Evolutionary conservation across 2,113 vertebrate species (phyloP).

Genomic region (Gallinago paraguaiae): DNA sequence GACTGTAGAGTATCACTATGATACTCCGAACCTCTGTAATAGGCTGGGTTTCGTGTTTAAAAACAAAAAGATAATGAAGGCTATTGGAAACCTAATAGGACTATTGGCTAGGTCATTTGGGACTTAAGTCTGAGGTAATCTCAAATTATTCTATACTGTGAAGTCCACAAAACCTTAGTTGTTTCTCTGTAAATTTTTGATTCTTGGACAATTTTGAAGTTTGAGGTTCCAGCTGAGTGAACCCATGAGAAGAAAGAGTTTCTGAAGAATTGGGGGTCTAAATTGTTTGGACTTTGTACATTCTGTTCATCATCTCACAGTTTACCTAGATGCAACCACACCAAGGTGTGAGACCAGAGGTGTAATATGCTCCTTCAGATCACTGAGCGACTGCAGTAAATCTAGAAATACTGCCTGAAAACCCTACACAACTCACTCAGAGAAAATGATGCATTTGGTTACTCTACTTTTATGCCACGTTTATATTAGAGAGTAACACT

Average conservation of each 20-base stretch:
- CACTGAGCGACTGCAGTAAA: background rate
- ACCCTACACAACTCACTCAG: background rate
- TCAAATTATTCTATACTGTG: background rate
- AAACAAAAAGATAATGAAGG: background rate
- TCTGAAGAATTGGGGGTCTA: background rate
- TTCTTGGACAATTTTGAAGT: background rate
- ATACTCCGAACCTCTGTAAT: background rate
- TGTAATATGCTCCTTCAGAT: accelerated
- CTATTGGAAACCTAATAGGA: background rate
- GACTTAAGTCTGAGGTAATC: background rate
- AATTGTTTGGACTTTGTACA: background rate
- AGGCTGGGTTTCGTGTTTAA: background rate
- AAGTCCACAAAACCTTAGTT: background rate
- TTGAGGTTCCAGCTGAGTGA: background rate
- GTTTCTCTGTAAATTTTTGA: background rate
- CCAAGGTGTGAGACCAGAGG: background rate
- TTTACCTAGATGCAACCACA: background rate
- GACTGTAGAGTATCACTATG: background rate
- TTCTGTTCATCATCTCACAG: background rate
- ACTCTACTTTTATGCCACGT: background rate
- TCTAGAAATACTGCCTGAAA: background rate
- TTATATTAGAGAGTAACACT: background rate
- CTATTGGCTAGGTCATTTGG: background rate
- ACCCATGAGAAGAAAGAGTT: background rate
- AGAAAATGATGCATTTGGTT: background rate